Conservation (phyloP, 2,797 vertebrate species). For the Parauchenoglanis punctatus region DNA sequence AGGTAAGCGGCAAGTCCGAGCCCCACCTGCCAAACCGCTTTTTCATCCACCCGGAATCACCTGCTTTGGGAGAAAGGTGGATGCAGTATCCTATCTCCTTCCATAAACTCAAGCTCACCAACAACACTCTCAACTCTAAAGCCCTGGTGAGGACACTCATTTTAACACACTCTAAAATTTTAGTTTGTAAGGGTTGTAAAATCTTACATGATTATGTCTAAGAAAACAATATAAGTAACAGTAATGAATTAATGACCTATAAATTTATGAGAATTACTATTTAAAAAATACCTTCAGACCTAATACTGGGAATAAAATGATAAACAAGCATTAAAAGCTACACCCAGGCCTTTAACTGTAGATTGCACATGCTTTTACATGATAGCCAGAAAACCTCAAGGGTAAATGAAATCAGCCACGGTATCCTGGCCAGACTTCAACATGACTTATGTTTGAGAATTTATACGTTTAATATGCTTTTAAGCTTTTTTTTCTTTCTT, state of each 20-base stretch:
- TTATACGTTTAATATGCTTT: not conserved
- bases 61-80: conserved; percentile 55
- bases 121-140: conserved; percentile 59
- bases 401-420: not conserved
- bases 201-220: not conserved
- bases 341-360: not conserved
- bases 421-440: not conserved
- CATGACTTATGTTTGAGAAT: not conserved
- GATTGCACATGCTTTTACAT: not conserved
- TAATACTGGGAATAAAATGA: not conserved
- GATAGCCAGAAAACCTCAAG: not conserved
- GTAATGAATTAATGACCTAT: not conserved
- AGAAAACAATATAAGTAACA: not conserved
- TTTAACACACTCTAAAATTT: not conserved
- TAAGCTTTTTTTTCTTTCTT: not conserved
- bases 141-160: conserved; percentile 49
- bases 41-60: conserved; percentile 63
- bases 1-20: conserved; percentile 53
- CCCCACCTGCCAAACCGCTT: conserved; percentile 56
- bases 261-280: not conserved
- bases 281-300: not conserved
- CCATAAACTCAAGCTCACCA: conserved; percentile 66
- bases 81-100: conserved; percentile 63
- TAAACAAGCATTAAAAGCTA: conserved; percentile 2
- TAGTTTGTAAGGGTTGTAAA: no score